These are phyloP conservation scores for Apeltes quadracus DNA, from an alignment of 2,113 vertebrate species.

Conservation along the genomic window DNA sequence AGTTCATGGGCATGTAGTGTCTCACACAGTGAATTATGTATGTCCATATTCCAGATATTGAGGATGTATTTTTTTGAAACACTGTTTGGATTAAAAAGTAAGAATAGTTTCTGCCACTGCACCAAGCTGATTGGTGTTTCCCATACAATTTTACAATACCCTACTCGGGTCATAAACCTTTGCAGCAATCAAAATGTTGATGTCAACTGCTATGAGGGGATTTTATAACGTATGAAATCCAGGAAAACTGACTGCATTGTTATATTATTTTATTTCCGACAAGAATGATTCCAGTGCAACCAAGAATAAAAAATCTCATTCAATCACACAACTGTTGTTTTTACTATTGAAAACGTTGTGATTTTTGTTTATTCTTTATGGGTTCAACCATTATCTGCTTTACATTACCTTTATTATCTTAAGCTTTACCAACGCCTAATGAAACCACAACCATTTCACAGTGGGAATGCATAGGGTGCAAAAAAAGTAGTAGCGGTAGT, in stretches of 20 bases:
- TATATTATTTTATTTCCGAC: background rate
- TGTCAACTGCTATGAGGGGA: background rate
- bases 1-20: constrained; percentile 29
- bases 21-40: background rate
- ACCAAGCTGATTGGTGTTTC: background rate
- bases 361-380: background rate
- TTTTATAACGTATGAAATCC: background rate
- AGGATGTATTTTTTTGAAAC: background rate
- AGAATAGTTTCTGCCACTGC: background rate
- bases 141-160: background rate
- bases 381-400: background rate
- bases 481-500: background rate
- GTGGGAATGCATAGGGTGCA: background rate
- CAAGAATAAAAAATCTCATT: background rate
- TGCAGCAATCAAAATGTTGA: background rate
- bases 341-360: background rate
- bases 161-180: background rate
- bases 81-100: background rate
- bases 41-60: background rate
- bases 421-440: background rate
- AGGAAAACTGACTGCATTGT: background rate
- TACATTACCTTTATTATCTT: background rate
- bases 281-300: background rate
- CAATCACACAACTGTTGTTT: background rate
- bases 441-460: background rate